These are phyloP conservation scores for Iguana delicatissima DNA, from an alignment of 2,797 vertebrate species.

Conservation along the genomic window DNA sequence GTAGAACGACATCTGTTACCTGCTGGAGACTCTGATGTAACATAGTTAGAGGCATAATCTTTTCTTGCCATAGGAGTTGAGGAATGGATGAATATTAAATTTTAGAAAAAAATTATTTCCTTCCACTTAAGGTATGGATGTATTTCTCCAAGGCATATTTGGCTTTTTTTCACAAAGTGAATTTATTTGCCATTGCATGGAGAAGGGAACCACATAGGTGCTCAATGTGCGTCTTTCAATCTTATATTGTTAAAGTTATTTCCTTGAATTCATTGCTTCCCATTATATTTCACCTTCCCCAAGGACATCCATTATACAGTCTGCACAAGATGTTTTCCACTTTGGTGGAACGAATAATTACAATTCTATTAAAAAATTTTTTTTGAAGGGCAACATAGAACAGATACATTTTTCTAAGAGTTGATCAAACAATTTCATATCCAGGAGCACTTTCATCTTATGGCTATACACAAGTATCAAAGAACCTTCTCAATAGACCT, in stretches of 20 bases:
- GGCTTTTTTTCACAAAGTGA: accelerated
- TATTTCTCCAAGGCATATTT: accelerated
- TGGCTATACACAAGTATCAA: not conserved
- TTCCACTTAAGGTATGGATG: not conserved
- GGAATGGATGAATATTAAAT: constrained; percentile 5
- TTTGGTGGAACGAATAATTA: not conserved
- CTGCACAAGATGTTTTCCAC: not conserved
- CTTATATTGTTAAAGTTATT: not conserved
- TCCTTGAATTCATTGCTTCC: constrained; percentile 2
- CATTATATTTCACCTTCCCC: not conserved
- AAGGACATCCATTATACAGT: not conserved
- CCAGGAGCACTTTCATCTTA: not conserved
- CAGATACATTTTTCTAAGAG: not conserved
- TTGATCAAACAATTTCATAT: constrained; percentile 3
- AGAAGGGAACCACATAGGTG: not conserved
- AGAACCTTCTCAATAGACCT: not conserved
- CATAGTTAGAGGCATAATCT: not conserved
- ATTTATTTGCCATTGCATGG: accelerated
- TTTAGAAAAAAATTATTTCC: not conserved
- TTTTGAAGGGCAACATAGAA: not conserved
- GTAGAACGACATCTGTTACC: constrained; percentile 33
- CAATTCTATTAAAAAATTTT: not conserved
- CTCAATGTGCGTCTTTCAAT: accelerated
- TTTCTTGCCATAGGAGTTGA: constrained; percentile 35
- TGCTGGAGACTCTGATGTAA: constrained; percentile 2